Conservation (phyloP, 1,140 invertebrate genomes). For the Halictus rubicundus region DNA sequence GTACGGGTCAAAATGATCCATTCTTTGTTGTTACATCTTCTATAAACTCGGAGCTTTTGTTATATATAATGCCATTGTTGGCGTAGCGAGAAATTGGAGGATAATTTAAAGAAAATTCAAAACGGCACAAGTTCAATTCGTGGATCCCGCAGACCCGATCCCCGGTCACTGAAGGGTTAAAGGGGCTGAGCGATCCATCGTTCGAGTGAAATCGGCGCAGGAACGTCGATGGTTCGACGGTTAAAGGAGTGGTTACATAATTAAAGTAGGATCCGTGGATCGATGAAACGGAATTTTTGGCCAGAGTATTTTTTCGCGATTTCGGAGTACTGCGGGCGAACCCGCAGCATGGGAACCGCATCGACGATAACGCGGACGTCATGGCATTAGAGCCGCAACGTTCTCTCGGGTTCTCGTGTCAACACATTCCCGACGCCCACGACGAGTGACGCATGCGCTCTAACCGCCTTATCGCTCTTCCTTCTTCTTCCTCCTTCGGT, state of each 20-base stretch:
- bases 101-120: too few species aligned
- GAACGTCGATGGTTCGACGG: too few species aligned
- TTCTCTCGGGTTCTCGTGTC: slow-evolving; percentile 54
- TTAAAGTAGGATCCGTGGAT: not conserved
- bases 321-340: slow-evolving; percentile 1
- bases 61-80: too few species aligned
- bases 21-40: too few species aligned
- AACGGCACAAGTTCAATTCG: too few species aligned
- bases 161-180: too few species aligned
- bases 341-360: slow-evolving; percentile 51
- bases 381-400: slow-evolving; percentile 50
- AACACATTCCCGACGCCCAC: slow-evolving; percentile 64
- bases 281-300: not conserved
- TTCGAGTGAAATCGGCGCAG: too few species aligned
- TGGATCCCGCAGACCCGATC: too few species aligned
- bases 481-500: slow-evolving; percentile 33
- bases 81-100: too few species aligned
- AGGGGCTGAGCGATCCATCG: too few species aligned
- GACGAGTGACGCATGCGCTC: slow-evolving; percentile 64
- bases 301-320: slow-evolving; percentile 10
- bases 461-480: slow-evolving; percentile 49
- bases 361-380: slow-evolving; percentile 54
- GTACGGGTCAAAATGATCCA: too few species aligned
- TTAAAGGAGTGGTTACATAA: not conserved
- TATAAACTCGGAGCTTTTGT: too few species aligned